phyloP scores from a whole-genome alignment of 2,888 invertebrate genomes.

The Chydorus sphaericus region DNA sequence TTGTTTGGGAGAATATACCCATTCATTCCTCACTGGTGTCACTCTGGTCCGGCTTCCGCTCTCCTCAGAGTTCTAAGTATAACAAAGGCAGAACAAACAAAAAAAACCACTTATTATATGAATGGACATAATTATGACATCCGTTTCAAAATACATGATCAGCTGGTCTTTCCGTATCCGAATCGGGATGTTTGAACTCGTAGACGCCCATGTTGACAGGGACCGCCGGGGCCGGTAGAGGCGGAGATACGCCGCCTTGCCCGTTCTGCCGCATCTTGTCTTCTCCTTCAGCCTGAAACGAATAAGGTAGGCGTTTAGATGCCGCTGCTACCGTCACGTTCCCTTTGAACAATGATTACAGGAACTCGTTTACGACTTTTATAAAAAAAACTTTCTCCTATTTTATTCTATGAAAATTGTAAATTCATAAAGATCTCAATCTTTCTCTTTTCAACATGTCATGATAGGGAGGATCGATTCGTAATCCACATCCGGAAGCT shows the following conservation, averaged over 20 bases:
- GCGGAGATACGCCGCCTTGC: neutral
- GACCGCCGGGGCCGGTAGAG: neutral
- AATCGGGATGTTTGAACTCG: constrained; percentile 74
- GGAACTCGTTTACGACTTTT: too few relatives aligned
- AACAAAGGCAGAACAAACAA: neutral
- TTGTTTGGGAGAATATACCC: constrained; percentile 4
- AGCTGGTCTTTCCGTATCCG: constrained; percentile 70
- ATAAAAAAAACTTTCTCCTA: too few relatives aligned
- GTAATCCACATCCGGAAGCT: too few relatives aligned
- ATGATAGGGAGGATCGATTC: too few relatives aligned
- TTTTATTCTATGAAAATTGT: too few relatives aligned
- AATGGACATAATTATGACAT: too few relatives aligned
- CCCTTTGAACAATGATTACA: too few relatives aligned
- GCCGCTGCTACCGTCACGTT: too few relatives aligned
- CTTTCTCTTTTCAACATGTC: too few relatives aligned
- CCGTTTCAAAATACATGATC: neutral
- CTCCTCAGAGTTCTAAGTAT: constrained; percentile 30
- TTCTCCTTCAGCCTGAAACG: neutral
- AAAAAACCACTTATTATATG: too few relatives aligned
- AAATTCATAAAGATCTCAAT: too few relatives aligned
- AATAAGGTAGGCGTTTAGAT: too few relatives aligned
- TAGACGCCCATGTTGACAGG: constrained; percentile 54
- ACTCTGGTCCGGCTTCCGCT: constrained; percentile 28
- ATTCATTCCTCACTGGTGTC: constrained; percentile 11
- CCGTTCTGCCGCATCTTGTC: neutral